phyloP scores from a whole-genome alignment of 2,888 invertebrate genomes.

The Ectropis crepuscularia region DNA sequence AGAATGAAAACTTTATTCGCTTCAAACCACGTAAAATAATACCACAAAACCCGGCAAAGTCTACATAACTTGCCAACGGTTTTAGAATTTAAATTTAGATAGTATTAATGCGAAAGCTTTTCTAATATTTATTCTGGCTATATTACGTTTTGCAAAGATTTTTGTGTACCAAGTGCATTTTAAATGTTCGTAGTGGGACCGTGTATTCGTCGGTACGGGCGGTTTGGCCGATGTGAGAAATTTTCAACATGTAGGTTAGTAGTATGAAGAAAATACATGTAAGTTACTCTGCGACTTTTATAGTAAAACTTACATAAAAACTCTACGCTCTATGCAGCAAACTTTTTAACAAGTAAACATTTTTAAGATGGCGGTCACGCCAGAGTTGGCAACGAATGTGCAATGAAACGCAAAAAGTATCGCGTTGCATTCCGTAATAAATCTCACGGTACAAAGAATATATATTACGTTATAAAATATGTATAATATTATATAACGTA shows the following conservation, averaged over 20 bases:
- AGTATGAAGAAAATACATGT: too few relatives aligned
- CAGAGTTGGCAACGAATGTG: too few relatives aligned
- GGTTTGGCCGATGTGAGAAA: slow-evolving; percentile 6
- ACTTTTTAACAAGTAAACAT: too few relatives aligned
- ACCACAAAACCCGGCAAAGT: slow-evolving; percentile 58
- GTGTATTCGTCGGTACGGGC: not conserved
- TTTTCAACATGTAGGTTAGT: not conserved
- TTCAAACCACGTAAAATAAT: slow-evolving; percentile 62
- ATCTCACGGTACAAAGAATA: too few relatives aligned
- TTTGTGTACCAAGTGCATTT: slow-evolving; percentile 40
- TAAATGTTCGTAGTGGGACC: slow-evolving; percentile 29
- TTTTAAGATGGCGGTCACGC: too few relatives aligned
- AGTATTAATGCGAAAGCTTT: slow-evolving; percentile 50
- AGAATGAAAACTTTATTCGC: slow-evolving; percentile 61
- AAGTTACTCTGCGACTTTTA: too few relatives aligned
- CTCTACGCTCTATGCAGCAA: too few relatives aligned
- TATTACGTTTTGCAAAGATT: slow-evolving; percentile 38
- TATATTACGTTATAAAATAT: too few relatives aligned
- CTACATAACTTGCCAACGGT: slow-evolving; percentile 56
- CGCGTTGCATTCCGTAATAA: too few relatives aligned
- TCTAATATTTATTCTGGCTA: slow-evolving; percentile 47
- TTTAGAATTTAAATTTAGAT: slow-evolving; percentile 59
- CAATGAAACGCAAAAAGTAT: too few relatives aligned
- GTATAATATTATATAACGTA: too few relatives aligned
- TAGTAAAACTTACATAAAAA: too few relatives aligned